Evolutionary conservation across 2,888 invertebrate genomes (phyloP), one percentile per base, ranked within the genome.

Genomic region (Eremobia ochroleuca): DNA sequence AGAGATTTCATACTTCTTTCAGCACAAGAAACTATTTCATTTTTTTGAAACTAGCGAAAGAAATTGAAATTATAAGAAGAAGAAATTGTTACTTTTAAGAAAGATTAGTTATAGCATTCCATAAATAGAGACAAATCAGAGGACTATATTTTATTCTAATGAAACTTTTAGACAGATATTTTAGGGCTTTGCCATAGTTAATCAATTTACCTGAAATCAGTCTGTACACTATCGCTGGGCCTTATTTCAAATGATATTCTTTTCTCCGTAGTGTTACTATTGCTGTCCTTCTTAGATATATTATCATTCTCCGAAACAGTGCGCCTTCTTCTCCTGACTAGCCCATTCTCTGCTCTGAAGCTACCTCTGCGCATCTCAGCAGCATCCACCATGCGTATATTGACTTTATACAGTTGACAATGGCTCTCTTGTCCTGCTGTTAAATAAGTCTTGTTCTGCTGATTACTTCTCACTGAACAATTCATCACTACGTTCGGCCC

Each of bases 351-450:
- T 40, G 96, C 95, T 64, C 96, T 96, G 80, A 97, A 97, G 88
- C 97, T 97, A 61, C 97, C 97, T 87, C 97, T 95, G 37, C 97
- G 94, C 94, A 97, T 97, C 87, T 97, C 97, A 0, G 97, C 94
- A 2, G 97, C 97, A 82, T 97, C 96, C 21, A 97, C 94, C 94
- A 97, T 97, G 91, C 97, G 96, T 88, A 97, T 95, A 94, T 97
- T 97, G 6, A 98, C 98, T 92, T 97, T 97, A 92, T 99, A 99
- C 89, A 99, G 96, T 93, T 99, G 98, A 92, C 98, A 99, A 91
- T 99, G 98, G 85, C 98, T 98, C 95, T 99, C 99, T 95, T 99
- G 98, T 0, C 99, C 99, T 15, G 99, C 99, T 2, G 98, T 98
- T 71, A 99, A 95, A 94, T 98, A 98, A 25, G 98, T 98, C 90